Percentiles rank a stretch among this genome's conserved stretches.
phyloP scores from a whole-genome alignment of 2,113 vertebrate species.

The Heterotis niloticus region DNA sequence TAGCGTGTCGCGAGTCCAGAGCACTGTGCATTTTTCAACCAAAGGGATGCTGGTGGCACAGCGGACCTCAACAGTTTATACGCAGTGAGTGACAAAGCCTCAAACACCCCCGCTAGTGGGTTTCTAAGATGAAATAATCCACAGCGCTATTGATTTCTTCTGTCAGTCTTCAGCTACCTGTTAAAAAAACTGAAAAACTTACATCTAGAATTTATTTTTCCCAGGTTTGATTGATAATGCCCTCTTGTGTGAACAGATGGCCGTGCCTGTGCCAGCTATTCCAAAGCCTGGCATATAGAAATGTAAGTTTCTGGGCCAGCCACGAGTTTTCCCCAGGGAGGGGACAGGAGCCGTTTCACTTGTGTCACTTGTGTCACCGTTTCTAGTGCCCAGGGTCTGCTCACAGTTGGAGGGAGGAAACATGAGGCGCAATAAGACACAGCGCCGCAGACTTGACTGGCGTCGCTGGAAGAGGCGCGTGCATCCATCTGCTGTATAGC shows the following conservation, averaged over 20 bases:
- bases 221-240: conserved; percentile 24
- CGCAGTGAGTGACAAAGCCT: neutral
- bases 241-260: conserved; percentile 35
- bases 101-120: neutral
- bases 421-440: no score
- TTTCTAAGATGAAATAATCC: no score
- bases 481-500: no score
- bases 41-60: neutral
- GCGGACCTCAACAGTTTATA: neutral
- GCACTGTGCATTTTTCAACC: neutral
- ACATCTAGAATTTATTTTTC: neutral
- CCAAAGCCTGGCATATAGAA: conserved; percentile 21
- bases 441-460: no score
- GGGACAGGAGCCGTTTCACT: neutral
- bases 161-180: no score
- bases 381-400: no score
- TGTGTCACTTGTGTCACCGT: no score
- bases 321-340: conserved; percentile 24
- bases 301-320: conserved; percentile 19
- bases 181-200: no score
- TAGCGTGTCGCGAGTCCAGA: no score
- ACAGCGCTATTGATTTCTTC: no score
- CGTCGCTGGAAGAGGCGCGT: no score
- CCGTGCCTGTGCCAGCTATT: conserved; percentile 29
- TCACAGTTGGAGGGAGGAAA: neutral